These are phyloP conservation scores for Alloscopus bannaensis DNA, from an alignment of 2,888 invertebrate genomes.

Conservation along the genomic window DNA sequence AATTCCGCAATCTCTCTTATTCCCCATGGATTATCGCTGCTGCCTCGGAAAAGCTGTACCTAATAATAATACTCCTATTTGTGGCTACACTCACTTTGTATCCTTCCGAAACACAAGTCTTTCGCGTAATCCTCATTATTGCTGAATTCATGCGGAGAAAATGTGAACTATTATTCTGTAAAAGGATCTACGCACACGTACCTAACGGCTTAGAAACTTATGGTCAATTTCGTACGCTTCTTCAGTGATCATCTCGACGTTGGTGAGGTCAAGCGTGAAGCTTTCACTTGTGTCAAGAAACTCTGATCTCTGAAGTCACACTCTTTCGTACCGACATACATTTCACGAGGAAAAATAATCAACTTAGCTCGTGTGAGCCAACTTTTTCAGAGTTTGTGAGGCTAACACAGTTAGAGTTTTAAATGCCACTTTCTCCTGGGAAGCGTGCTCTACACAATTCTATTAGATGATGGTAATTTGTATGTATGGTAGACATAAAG, in stretches of 20 bases:
- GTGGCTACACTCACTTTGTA: too few relatives aligned
- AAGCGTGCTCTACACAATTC: conserved; percentile 28
- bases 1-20: conserved; percentile 43
- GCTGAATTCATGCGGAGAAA: background rate
- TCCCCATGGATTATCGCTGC: too few relatives aligned
- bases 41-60: too few relatives aligned
- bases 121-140: conserved; percentile 31
- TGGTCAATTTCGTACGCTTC: background rate
- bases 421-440: conserved; percentile 23
- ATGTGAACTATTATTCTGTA: background rate
- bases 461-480: conserved; percentile 22
- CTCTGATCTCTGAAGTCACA: too few relatives aligned
- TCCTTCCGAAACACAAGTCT: too few relatives aligned
- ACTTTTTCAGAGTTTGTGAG: conserved; percentile 6
- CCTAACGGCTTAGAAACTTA: background rate
- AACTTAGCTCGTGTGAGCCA: too few relatives aligned
- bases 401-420: conserved; percentile 10
- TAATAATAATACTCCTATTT: too few relatives aligned
- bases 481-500: conserved; percentile 6
- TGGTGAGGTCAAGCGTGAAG: conserved; percentile 40
- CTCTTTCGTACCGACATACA: too few relatives aligned
- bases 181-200: conserved; percentile 1
- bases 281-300: conserved; percentile 7
- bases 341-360: too few relatives aligned
- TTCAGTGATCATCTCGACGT: too few relatives aligned